These are phyloP conservation scores for Geodia barretti DNA, from an alignment of 37 sponge, comb jelly and placozoan species.

Conservation along the genomic window DNA sequence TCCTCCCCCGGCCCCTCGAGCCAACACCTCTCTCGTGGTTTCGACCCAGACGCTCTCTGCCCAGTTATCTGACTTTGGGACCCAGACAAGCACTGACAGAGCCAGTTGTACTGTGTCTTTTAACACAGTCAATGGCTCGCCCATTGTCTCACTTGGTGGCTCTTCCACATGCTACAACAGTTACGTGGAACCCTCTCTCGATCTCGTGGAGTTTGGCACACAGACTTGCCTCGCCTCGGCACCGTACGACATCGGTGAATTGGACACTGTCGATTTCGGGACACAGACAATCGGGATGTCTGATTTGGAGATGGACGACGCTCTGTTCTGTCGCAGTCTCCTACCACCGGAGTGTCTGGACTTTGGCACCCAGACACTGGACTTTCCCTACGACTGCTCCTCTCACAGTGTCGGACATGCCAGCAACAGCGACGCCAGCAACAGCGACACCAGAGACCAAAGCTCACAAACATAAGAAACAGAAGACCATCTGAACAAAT, in stretches of 20 bases:
- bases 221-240: slow-evolving; percentile 13
- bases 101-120: background rate
- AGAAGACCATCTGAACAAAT: no score
- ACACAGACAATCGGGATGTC: slow-evolving; percentile 23
- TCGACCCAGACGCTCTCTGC: background rate
- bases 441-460: slow-evolving; percentile 21
- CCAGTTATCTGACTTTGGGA: slow-evolving; percentile 1
- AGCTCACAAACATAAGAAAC: slow-evolving; percentile 22
- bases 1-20: background rate
- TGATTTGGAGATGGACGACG: background rate
- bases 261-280: slow-evolving; percentile 1
- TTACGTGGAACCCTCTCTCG: background rate
- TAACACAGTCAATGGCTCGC: background rate
- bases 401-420: background rate
- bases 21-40: no score
- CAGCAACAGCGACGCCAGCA: slow-evolving; percentile 1
- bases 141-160: no score
- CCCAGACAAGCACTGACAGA: background rate
- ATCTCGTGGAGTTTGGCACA: slow-evolving; percentile 49
- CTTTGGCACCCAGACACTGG: slow-evolving; percentile 57
- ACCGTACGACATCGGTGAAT: background rate
- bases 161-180: background rate
- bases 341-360: slow-evolving; percentile 45
- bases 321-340: background rate
- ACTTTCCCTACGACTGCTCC: background rate